Evolutionary conservation across 2,888 invertebrate genomes (phyloP).

Genomic region (Leptinotarsa haldemani): DNA sequence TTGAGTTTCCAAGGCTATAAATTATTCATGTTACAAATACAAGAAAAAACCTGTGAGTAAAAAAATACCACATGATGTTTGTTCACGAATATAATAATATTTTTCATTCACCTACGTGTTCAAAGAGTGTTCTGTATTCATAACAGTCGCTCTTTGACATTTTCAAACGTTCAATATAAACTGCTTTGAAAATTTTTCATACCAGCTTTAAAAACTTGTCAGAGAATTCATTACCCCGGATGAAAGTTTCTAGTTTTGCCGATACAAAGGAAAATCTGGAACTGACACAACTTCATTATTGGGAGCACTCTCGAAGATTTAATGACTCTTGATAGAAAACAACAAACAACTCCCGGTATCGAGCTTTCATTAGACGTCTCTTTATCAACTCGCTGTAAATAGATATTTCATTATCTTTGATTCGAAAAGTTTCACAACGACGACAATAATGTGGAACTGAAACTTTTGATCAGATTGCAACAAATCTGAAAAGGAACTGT

Average conservation of each 20-base stretch:
- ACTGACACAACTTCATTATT: not conserved
- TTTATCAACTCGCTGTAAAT: not conserved
- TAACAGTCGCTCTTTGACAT: no score
- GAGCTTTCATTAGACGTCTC: not conserved
- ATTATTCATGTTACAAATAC: no score
- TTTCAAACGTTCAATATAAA: no score
- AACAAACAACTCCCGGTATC: not conserved
- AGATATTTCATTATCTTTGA: not conserved
- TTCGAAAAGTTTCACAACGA: not conserved
- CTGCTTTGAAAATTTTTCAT: no score
- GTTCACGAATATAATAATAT: no score
- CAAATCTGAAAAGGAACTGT: not conserved
- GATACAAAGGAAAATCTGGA: conserved; percentile 1
- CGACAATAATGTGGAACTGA: not conserved
- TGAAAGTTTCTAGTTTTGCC: not conserved
- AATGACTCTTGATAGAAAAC: not conserved
- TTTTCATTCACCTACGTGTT: no score
- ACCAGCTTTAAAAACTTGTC: not conserved
- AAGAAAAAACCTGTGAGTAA: no score
- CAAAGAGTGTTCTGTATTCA: no score
- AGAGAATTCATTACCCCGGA: not conserved
- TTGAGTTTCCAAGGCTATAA: no score
- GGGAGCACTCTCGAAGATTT: not conserved
- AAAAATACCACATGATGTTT: no score
- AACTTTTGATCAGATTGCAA: not conserved